Evolutionary conservation across 2,113 vertebrate genomes (phyloP), one percentile per base, ranked within the genome.

Genomic region (Epinephelus lanceolatus): DNA sequence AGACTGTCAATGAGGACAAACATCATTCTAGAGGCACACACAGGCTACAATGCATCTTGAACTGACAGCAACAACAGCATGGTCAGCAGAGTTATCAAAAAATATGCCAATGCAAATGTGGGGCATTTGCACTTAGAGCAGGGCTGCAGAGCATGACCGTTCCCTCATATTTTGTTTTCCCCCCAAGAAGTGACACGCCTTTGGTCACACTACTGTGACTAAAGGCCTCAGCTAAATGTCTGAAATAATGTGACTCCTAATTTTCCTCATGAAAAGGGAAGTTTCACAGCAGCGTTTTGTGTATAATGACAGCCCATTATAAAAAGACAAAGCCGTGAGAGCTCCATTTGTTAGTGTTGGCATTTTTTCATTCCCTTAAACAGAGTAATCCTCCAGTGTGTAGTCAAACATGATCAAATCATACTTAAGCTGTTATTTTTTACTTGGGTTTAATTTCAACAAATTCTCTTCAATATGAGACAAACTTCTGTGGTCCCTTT

Each of bases 191-290:
- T 12, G 60, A 56, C 40, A 11, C 11, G 70, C 25, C 30, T 75
- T 83, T 57, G 17, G 73, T 85, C 80, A 76, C 77, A 62, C 14
- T 23, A 47, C 12, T 79, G 77, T 85, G 75, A 88, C 75, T 33
- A 71, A 79, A 81, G 55, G 49, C 77, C 51, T 60, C 21, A 2
- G 71, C 71, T 72, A 47, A 85, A 27, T 79, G 78, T 77, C 69
- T 65, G 25, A 57, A 67, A 52, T 55, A 23, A 78, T 65, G 33
- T 70, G 45, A 63, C 40, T 83, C 74, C 73, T 60, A 71, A 70
- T 75, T 75, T 76, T 75, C 61, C 45, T 63, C 15, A 45, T 27
- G 23, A 59, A 13, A 71, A 42, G 25, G 15, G 30, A 62, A 62
- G 42, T 80, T 76, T 78, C 25, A 59, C 67, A 71, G 60, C 33